A percentile compares a stretch with the other conserved stretches of the same genome.
Conservation (phyloP, 2,113 vertebrate species). For the Ursus arctos region DNA sequence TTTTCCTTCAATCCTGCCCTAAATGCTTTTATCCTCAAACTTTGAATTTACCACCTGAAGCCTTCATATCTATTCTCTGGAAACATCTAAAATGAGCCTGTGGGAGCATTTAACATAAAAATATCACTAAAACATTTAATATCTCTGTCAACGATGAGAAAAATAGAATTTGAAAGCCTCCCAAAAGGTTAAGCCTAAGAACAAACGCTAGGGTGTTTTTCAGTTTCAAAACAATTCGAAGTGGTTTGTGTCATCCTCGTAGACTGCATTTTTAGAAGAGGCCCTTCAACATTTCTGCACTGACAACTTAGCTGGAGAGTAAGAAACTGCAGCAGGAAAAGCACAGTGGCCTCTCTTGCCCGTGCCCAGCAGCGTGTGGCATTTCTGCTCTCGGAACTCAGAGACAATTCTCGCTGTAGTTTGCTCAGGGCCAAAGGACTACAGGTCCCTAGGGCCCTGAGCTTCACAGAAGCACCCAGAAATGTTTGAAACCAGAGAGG, state of each 20-base stretch:
- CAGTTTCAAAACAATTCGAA: background rate
- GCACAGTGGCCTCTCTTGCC: fast-evolving
- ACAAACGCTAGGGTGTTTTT: background rate
- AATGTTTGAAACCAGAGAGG: background rate
- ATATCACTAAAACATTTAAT: background rate
- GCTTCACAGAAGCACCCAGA: background rate
- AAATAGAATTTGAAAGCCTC: slow-evolving; percentile 34
- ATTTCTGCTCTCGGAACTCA: background rate
- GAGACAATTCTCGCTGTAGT: background rate
- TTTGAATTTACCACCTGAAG: background rate
- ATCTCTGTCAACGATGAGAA: slow-evolving; percentile 4
- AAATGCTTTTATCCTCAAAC: background rate
- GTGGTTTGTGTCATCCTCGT: fast-evolving
- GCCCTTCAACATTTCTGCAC: fast-evolving
- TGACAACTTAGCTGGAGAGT: fast-evolving
- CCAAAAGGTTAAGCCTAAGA: background rate
- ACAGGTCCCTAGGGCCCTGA: background rate
- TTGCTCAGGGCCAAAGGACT: background rate
- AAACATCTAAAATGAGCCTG: background rate
- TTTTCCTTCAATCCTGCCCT: background rate
- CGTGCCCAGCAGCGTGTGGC: fast-evolving
- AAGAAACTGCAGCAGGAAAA: background rate
- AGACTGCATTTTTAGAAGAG: background rate
- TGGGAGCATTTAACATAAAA: background rate
- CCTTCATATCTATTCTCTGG: background rate